phyloP scores from a whole-genome alignment of 2,797 vertebrate species.

The Smutsia gigantea region DNA sequence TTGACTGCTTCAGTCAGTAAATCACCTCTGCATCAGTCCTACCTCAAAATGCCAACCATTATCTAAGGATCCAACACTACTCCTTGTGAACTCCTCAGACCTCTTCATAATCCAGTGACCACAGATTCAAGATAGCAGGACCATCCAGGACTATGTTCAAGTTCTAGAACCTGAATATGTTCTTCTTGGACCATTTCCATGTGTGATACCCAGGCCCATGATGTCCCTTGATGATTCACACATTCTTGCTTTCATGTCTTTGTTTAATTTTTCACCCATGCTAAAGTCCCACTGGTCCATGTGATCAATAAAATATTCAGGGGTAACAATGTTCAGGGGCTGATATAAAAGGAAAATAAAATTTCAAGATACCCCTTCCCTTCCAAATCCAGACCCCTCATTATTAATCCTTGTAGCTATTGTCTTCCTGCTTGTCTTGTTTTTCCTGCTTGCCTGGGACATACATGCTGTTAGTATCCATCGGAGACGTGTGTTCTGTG shows the following conservation, averaged over 20 bases:
- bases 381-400: too few species aligned
- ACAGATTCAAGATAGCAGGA: background rate
- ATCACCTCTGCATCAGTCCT: background rate
- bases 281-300: background rate
- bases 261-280: background rate
- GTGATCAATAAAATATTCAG: background rate
- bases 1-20: background rate
- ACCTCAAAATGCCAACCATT: background rate
- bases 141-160: background rate
- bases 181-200: background rate
- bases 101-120: background rate
- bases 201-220: background rate
- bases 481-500: background rate
- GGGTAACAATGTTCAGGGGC: background rate
- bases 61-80: background rate
- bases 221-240: background rate
- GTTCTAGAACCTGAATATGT: background rate
- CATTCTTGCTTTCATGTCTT: background rate
- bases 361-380: too few species aligned
- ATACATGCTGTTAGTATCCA: background rate
- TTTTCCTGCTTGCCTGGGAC: too few species aligned
- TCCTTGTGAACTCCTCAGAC: background rate
- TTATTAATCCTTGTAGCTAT: too few species aligned
- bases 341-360: too few species aligned
- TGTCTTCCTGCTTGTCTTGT: too few species aligned